Conservation (phyloP, 2,888 invertebrate genomes). For the Hydraecia micacea region DNA sequence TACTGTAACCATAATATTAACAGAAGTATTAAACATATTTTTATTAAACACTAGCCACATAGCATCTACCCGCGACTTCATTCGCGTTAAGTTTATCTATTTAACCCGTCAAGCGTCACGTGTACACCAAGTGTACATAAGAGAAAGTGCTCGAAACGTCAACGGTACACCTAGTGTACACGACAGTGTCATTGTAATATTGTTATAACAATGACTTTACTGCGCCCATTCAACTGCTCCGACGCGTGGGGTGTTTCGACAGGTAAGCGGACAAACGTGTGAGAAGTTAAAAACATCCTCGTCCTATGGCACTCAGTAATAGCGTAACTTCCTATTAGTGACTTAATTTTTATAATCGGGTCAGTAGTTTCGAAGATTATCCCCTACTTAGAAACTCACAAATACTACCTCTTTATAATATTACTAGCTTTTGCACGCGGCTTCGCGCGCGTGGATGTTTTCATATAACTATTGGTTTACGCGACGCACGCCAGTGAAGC, state of each 20-base stretch:
- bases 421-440: neutral
- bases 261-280: too few relatives aligned
- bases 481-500: neutral
- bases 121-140: too few relatives aligned
- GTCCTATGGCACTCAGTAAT: neutral
- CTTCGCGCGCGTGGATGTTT: neutral
- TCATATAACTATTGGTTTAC: too few relatives aligned
- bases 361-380: neutral
- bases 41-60: neutral
- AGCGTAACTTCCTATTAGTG: neutral
- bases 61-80: neutral
- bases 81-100: neutral
- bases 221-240: too few relatives aligned
- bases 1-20: neutral
- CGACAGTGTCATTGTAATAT: too few relatives aligned
- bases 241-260: too few relatives aligned
- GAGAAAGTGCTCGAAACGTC: too few relatives aligned
- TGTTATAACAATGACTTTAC: too few relatives aligned
- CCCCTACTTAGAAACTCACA: neutral
- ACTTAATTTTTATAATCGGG: neutral
- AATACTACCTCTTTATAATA: neutral
- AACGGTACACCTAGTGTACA: too few relatives aligned
- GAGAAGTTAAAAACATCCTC: neutral
- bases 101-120: too few relatives aligned
- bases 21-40: neutral